phyloP scores from a whole-genome alignment of 2,113 vertebrate genomes.

The Apus apus region DNA sequence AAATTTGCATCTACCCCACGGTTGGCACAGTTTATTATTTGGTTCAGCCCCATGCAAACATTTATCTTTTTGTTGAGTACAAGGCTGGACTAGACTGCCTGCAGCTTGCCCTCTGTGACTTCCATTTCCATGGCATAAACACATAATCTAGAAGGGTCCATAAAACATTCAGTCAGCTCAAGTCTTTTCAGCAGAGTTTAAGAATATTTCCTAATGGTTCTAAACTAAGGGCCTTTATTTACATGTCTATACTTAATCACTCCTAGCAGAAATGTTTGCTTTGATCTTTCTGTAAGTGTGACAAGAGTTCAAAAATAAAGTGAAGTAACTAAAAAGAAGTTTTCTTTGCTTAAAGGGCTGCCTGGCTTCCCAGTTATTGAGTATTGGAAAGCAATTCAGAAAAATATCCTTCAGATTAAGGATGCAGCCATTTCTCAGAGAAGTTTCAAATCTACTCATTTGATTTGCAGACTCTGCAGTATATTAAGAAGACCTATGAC shows the following conservation, averaged over 20 bases:
- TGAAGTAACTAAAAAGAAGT: not conserved
- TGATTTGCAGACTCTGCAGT: not conserved
- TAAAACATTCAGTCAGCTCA: not conserved
- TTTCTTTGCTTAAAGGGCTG: not conserved
- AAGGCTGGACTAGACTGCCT: not conserved
- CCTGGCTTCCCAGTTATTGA: not conserved
- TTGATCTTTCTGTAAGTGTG: not conserved
- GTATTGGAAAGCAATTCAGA: not conserved
- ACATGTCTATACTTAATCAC: not conserved
- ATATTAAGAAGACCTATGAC: not conserved
- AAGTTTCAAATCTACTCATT: not conserved
- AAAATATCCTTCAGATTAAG: not conserved
- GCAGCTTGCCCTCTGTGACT: not conserved
- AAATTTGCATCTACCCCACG: not conserved
- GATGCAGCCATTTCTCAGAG: not conserved
- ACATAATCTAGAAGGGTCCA: not conserved
- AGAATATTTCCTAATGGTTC: not conserved
- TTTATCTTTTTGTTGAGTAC: not conserved
- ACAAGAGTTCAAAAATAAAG: not conserved
- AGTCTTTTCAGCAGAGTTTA: not conserved
- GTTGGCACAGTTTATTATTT: not conserved
- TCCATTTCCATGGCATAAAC: not conserved
- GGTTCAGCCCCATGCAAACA: not conserved
- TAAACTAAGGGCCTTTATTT: not conserved
- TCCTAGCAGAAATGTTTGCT: not conserved